Conservation (phyloP, 2,113 vertebrate genomes). For the Psammodynastes pulverulentus region DNA sequence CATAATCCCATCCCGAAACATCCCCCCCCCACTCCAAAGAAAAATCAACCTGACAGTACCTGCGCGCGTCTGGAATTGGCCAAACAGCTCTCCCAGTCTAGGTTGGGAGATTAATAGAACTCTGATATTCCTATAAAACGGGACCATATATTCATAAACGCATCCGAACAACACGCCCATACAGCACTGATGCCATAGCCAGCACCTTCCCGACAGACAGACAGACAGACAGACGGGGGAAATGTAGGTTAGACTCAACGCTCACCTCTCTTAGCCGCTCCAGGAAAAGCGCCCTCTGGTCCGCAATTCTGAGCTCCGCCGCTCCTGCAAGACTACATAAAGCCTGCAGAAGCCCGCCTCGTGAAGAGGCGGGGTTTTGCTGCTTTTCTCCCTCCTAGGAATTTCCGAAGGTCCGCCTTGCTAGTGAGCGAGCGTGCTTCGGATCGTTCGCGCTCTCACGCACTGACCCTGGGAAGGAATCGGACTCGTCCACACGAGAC, state of each 20-base stretch:
- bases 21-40: background rate
- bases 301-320: background rate
- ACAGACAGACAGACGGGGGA: background rate
- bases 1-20: background rate
- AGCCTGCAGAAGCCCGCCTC: background rate
- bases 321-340: background rate
- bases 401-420: background rate
- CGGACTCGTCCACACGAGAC: background rate
- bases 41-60: background rate
- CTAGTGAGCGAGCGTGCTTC: background rate
- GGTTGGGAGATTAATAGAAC: background rate
- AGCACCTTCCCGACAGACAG: background rate
- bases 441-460: background rate
- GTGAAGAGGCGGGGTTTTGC: background rate
- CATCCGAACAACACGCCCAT: background rate
- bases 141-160: background rate
- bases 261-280: background rate
- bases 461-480: background rate
- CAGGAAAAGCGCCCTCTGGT: background rate
- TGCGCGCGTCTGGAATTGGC: background rate
- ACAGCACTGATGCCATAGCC: background rate
- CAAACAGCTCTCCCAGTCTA: background rate
- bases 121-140: background rate
- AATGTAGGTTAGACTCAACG: background rate
- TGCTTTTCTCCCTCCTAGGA: background rate